Base-by-base conservation (phyloP, 2,888 invertebrate genomes). In the Zhuqinia jingwanae region DNA sequence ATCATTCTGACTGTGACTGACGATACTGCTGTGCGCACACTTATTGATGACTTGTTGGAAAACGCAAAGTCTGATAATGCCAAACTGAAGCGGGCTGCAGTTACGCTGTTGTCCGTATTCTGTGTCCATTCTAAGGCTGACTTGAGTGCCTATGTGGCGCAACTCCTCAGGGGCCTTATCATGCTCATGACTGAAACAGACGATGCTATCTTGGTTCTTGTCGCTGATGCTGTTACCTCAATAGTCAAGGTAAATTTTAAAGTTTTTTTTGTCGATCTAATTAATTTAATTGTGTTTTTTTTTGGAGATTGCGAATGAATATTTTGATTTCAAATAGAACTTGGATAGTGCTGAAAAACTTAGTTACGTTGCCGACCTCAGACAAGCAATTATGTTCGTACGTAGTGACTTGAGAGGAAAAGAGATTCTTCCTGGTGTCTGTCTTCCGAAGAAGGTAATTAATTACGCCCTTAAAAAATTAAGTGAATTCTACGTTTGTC, bases 311-410 rank as follows among this genome's bases (percentile, higher is more conserved):
- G 22, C 3, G 30, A 36, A 11, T 63, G 10, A 50, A 45, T 50
- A 60, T 58, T 27, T 50, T 82, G 3, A 45, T 92, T 92, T n/a
- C n/a, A n/a, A n/a, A 60, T 91, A 95, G 94, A 96, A 96, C 88
- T 93, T 98, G 87, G 97, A 97, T 92, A 94, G 96, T 2, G 95
- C 96, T 91, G 96, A 96, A 90, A 97, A 97, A 94, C 95, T 97
- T 60, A 94, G 95, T 17, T 97, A 97, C 92, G 97, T 99, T 50
- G 94, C 95, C 10, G 98, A 98, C 92, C 96, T 99, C 75, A 94
- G 98, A 36, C 97, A 98, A 93, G 98, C 98, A 8, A 96, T 99
- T n/a, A 94, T 97, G 20, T 97, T 96, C 93, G 97, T 97, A 15
- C 95, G 96, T 42, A 96, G 96, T 22, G 98, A 98, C 91, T 93